Evolutionary conservation across 2,113 vertebrate species (phyloP).

Genomic region (Passer domesticus): DNA sequence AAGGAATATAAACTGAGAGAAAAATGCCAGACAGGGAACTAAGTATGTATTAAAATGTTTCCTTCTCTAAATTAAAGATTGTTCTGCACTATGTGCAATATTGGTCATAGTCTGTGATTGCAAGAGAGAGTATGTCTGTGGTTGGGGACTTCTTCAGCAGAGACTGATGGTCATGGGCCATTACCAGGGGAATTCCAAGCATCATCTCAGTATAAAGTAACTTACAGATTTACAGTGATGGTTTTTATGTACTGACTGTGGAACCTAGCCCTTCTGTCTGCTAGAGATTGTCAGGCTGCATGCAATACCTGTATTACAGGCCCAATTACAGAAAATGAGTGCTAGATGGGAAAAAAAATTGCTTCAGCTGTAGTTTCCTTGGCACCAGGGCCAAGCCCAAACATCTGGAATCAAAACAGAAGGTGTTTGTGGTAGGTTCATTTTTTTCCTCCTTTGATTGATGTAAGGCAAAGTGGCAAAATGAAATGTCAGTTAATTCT

Average conservation of each 20-base stretch:
- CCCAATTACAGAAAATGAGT: not conserved
- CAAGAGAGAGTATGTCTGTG: not conserved
- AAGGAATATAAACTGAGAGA: not conserved
- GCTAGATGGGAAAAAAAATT: not conserved
- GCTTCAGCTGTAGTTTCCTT: not conserved
- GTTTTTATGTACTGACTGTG: not conserved
- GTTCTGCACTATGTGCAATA: not conserved
- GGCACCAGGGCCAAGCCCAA: not conserved
- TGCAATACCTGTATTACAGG: not conserved
- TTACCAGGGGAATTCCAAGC: not conserved
- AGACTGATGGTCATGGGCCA: not conserved
- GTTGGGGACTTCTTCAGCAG: not conserved
- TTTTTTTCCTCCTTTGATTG: not conserved
- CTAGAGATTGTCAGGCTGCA: not conserved
- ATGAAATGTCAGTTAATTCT: not conserved
- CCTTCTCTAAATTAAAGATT: not conserved
- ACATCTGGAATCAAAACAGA: not conserved
- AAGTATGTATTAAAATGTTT: not conserved
- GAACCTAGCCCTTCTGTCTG: not conserved
- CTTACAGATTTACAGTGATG: not conserved
- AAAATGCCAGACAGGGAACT: not conserved
- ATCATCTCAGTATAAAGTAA: not conserved
- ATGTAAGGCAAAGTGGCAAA: not conserved
- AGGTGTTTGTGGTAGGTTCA: fast-evolving
- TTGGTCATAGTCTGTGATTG: not conserved